Conservation (phyloP, 2,797 vertebrate species). For the Gymnothorax reevesii region DNA sequence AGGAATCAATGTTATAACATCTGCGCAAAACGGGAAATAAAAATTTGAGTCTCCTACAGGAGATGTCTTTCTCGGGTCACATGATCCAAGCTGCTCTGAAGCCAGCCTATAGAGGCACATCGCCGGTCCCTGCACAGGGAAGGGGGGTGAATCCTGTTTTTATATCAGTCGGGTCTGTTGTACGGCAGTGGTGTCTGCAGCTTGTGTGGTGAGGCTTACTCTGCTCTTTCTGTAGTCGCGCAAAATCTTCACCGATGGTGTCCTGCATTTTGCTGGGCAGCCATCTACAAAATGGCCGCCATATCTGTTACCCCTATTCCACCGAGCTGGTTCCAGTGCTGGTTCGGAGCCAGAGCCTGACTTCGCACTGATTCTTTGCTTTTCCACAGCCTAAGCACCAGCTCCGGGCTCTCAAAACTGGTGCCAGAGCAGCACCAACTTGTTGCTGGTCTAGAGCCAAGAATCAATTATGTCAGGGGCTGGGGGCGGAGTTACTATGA, state of each 20-base stretch:
- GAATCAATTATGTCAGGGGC: too few relatives aligned
- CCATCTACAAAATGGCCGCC: conserved; percentile 40
- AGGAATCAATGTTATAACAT: conserved; percentile 17
- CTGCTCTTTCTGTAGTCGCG: conserved; percentile 68
- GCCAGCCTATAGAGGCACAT: not conserved
- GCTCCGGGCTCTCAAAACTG: too few relatives aligned
- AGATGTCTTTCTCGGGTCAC: not conserved
- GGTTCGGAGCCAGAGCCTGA: too few relatives aligned
- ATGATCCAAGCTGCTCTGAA: not conserved
- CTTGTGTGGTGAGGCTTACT: conserved; percentile 53
- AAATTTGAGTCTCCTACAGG: not conserved
- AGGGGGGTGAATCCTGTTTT: not conserved
- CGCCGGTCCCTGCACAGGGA: not conserved
- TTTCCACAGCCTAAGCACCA: too few relatives aligned
- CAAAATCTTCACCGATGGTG: conserved; percentile 48
- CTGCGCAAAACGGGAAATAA: not conserved
- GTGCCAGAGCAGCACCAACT: too few relatives aligned
- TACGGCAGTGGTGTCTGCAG: conserved; percentile 18
- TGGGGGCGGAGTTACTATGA: too few relatives aligned
- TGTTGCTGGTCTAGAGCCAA: too few relatives aligned
- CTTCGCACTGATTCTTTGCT: too few relatives aligned
- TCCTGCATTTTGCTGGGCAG: conserved; percentile 43
- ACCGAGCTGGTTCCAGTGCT: too few relatives aligned
- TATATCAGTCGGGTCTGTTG: not conserved
- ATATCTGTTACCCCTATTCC: not conserved